phyloP scores from a whole-genome alignment of 2,888 invertebrate species.

The Phlogophora meticulosa region DNA sequence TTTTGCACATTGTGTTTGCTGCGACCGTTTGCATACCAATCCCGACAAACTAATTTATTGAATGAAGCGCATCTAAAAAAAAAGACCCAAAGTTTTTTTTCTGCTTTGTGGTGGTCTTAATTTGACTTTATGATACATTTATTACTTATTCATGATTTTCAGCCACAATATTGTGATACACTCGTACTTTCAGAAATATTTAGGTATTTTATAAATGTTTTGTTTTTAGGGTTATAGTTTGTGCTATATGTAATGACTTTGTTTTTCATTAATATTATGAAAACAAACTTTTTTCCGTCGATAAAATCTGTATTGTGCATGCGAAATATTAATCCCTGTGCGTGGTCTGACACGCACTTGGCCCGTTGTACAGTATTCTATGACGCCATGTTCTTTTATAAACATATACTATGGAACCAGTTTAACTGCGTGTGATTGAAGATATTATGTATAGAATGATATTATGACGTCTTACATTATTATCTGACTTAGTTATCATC shows the following conservation, averaged over 20 bases:
- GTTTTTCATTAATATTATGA: no score
- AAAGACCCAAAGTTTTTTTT: neutral
- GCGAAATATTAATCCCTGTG: no score
- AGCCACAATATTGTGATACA: conserved; percentile 11
- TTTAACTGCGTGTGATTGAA: conserved; percentile 27
- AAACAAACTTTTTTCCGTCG: no score
- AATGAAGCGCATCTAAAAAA: conserved; percentile 4
- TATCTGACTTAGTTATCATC: conserved; percentile 39
- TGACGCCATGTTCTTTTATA: conserved; percentile 25
- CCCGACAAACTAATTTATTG: conserved; percentile 25
- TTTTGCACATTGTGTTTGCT: conserved; percentile 28
- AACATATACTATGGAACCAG: conserved; percentile 27
- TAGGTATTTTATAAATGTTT: conserved; percentile 3
- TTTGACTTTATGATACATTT: conserved; percentile 22
- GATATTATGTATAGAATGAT: conserved; percentile 24
- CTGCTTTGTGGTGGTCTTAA: conserved; percentile 13
- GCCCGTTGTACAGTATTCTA: conserved; percentile 6
- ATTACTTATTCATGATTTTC: conserved; percentile 30
- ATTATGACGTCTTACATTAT: conserved; percentile 37
- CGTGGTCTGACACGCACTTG: no score
- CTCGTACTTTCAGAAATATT: conserved; percentile 21
- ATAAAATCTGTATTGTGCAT: no score
- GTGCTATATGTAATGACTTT: no score
- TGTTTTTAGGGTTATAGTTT: conserved; percentile 6
- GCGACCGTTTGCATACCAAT: conserved; percentile 20